Evolutionary conservation across 2,888 invertebrate genomes (phyloP).

Genomic region (Pharmacophagus antenor): DNA sequence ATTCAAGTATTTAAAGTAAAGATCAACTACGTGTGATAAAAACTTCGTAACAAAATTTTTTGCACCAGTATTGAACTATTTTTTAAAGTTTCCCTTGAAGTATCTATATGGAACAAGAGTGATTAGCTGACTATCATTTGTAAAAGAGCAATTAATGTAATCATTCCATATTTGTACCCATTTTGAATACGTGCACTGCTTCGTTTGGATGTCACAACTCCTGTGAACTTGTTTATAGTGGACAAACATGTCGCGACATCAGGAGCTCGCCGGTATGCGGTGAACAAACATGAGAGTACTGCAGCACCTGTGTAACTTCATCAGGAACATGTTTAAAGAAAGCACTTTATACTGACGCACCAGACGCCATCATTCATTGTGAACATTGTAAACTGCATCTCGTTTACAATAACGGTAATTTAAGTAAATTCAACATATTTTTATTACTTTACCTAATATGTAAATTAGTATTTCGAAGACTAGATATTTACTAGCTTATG

Average conservation of each 20-base stretch:
- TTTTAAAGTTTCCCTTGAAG: too few relatives aligned
- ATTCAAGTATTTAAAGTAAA: too few relatives aligned
- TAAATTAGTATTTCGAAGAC: too few relatives aligned
- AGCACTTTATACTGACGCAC: constrained; percentile 22
- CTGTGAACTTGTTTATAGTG: constrained; percentile 30
- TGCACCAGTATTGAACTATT: too few relatives aligned
- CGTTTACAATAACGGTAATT: neutral
- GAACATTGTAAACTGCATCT: neutral
- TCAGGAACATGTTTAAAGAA: constrained; percentile 37
- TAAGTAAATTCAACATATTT: neutral
- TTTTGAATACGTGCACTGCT: constrained; percentile 3
- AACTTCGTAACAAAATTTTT: too few relatives aligned
- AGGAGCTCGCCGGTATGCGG: constrained; percentile 44
- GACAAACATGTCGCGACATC: constrained; percentile 33
- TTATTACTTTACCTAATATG: too few relatives aligned
- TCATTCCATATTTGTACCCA: constrained; percentile 5
- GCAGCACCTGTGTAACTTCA: constrained; percentile 56
- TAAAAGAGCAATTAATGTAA: too few relatives aligned
- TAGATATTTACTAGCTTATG: too few relatives aligned
- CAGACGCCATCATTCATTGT: constrained; percentile 16
- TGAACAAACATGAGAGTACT: constrained; percentile 43
- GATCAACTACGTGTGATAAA: too few relatives aligned
- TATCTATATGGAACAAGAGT: too few relatives aligned
- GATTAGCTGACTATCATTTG: too few relatives aligned
- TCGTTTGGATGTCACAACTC: constrained; percentile 26